Base-by-base conservation (phyloP, 1,140 invertebrate genomes). In the Drosophila kanapiae region DNA sequence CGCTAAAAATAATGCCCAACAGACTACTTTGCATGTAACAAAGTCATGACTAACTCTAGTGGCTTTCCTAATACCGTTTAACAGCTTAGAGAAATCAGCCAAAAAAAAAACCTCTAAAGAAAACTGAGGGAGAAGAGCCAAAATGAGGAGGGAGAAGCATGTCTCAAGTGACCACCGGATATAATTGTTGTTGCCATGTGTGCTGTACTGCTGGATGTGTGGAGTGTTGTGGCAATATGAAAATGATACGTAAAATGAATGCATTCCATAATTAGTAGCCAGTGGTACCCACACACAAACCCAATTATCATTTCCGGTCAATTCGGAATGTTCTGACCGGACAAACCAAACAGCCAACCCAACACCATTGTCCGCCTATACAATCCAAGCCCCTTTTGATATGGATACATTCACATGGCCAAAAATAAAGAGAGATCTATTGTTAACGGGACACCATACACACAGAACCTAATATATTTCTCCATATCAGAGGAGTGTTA, bases 231-330 rank as follows among this genome's bases (percentile, higher is more conserved):
- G 60, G 69, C 59, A 80, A 61, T 59, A 80, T 75, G 80, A 83
- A 90, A 88, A 84, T 79, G 78, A 88, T 88, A 80, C 65, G 62
- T 90, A 75, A 88, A 90, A 70, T 61, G 81, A 90, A 88, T 88
- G 85, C 81, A 84, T 84, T 84, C 85, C 85, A 88, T 88, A 88
- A 88, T 88, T 88, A 90, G 84, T 80, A 80, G 72, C 77, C 71
- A 59, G 53, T 70, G 61, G 61, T 42, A 51, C 49, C 64, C 29
- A 38, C 61, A 38, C 61, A 42, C 35, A 43, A 13, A 23, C 58
- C 47, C 49, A 87, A 88, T 88, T 88, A 88, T 88, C 84, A 84
- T 90, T 88, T 88, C 84, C 84, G 85, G 85, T 81, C 72, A 78
- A 59, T 80, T 87, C 48, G 80, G 37, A 49, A 72, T 72, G 65